Conservation (phyloP, 2,888 invertebrate species). For the Drosophila dives region DNA sequence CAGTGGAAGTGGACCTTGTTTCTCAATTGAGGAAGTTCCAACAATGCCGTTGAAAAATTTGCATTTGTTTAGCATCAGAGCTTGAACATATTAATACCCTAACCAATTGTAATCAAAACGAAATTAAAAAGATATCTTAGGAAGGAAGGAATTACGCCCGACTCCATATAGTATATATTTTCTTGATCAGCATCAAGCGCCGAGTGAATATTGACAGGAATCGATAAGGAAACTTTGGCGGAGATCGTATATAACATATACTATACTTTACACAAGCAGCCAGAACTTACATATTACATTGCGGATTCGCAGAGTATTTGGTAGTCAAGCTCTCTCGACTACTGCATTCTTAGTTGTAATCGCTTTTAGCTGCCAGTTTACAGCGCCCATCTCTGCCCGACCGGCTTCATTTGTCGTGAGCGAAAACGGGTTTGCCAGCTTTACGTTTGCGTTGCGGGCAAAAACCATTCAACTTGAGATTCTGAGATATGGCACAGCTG, state of each 20-base stretch:
- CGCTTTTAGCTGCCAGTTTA: slow-evolving; percentile 8
- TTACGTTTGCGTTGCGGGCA: slow-evolving; percentile 24
- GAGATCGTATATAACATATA: neutral
- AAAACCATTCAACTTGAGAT: slow-evolving; percentile 45
- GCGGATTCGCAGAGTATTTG: neutral
- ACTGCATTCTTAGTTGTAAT: neutral
- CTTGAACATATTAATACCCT: neutral
- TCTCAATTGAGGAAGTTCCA: slow-evolving; percentile 43
- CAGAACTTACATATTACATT: neutral
- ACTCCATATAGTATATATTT: neutral
- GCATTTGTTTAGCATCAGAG: slow-evolving; percentile 25
- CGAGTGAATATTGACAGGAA: neutral
- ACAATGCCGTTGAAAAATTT: slow-evolving; percentile 41
- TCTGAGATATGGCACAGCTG: slow-evolving; percentile 18
- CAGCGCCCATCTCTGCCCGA: slow-evolving; percentile 1
- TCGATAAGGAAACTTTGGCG: neutral
- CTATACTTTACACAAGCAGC: neutral
- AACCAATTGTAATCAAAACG: neutral
- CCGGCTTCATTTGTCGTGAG: slow-evolving; percentile 4
- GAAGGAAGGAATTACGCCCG: neutral
- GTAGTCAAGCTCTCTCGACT: neutral
- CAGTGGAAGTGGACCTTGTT: slow-evolving; percentile 5
- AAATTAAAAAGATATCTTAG: neutral
- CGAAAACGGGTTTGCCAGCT: slow-evolving; percentile 66
- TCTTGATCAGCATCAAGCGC: neutral